Evolutionary conservation across 1,140 invertebrate genomes (phyloP).

Genomic region (Leptinotarsa lineolata): DNA sequence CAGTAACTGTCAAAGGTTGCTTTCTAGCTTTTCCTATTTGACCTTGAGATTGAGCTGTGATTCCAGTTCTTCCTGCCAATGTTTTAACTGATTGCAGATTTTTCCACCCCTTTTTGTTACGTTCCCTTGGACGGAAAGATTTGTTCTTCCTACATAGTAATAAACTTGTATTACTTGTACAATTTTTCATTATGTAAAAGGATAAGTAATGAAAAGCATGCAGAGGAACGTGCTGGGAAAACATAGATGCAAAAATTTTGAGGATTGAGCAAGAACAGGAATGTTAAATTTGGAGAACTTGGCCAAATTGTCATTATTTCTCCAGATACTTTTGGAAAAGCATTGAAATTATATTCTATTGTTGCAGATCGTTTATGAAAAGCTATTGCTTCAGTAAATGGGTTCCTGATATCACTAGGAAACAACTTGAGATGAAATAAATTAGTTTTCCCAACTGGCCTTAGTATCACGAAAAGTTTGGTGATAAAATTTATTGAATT

Average conservation of each 20-base stretch:
- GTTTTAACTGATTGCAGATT: slow-evolving; percentile 90
- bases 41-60: slow-evolving; percentile 59
- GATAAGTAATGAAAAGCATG: slow-evolving; percentile 13
- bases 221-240: background rate
- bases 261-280: background rate
- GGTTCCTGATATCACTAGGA: no score
- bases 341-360: no score
- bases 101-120: slow-evolving; percentile 79
- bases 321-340: no score
- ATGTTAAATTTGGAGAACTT: background rate
- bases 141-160: slow-evolving; percentile 78
- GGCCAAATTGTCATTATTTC: no score
- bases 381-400: no score
- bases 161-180: no score
- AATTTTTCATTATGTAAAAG: background rate
- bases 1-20: slow-evolving; percentile 88
- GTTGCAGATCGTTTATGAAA: no score
- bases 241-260: no score
- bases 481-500: no score
- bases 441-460: no score
- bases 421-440: no score
- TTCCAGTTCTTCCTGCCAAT: slow-evolving; percentile 72
- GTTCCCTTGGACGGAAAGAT: slow-evolving; percentile 80
- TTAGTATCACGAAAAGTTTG: no score
- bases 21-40: slow-evolving; percentile 75